Base-by-base conservation (phyloP, 2,888 invertebrate genomes). In the Endomychus coccineus region DNA sequence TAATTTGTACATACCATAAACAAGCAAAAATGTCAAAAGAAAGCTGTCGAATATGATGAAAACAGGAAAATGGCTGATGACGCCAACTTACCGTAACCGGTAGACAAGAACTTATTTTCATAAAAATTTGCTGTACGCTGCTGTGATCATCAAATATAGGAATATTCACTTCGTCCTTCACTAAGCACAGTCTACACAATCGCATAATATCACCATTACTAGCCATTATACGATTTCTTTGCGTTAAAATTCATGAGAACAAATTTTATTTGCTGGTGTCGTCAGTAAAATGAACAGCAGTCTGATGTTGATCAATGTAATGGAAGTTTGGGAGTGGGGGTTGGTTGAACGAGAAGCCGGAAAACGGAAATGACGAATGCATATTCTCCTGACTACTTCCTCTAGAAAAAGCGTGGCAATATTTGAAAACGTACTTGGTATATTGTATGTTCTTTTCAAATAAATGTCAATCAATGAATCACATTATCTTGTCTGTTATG, bases 61-160 rank as follows among this genome's bases (percentile, higher is more conserved):
- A 38, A 31, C 12, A 37, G 7, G 15, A 31, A 38, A 28, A 38
- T 38, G 38, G 38, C 38, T 32, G 14, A 39, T 35, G 53, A 58
- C 52, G 58, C 56, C 44, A 49, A 55, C 64, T 61, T 75, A 82
- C 82, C 80, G 80, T 80, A 60, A 82, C 76, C 62, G 81, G 81
- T 61, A 82, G 72, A 63, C 80, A 81, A 50, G 80, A 69, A 42
- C 77, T 74, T 67, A 82, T 80, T 71, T 82, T 82, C 47, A 76
- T 62, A 58, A 74, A 78, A 51, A 80, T 70, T 55, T 73, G 69
- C 50, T 69, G 62, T 43, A 67, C 64, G 46, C 79, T 78, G 55
- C 75, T 78, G 55, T 75, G 74, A 49, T 77, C 78, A 49, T 77
- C 79, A 58, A 81, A 82, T 62, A 82, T 80, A 53, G 76, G 69